Evolutionary conservation across 2,113 vertebrate species (phyloP), one percentile per base, ranked within the genome.

Genomic region (Picathartes gymnocephalus): DNA sequence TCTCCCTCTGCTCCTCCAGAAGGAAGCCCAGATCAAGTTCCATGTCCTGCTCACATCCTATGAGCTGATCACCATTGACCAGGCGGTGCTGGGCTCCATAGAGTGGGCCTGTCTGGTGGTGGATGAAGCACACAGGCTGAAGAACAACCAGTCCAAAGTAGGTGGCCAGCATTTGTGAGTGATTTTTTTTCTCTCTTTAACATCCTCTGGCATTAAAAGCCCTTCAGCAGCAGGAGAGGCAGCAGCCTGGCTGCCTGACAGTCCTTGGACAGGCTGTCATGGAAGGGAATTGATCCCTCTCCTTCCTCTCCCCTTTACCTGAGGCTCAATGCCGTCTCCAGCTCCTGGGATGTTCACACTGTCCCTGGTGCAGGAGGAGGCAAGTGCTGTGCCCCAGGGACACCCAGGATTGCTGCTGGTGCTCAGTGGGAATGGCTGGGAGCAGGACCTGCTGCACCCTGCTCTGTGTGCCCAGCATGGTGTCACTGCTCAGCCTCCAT

Each of bases 131-230:
- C 99, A 99, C 97, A 96, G 99, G 74, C 98, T 99, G 84, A 99
- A 99, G 97, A 99, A 99, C 98, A 99, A 99, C 97, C 99, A 99
- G 81, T 99, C 99, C 74, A 99, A 99, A 98, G 99, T 99, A 98
- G 88, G 95, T 87, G 17, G 23, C 53, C 23, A 61, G 9, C 0
- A 1, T 56, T 62, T 31, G 31, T 15, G 35, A 37, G 40, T 3
- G 8, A 15, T n/a, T 81, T 53, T 50, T 50, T 76, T 64, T 21
- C 30, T 74, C 48, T 61, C 47, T 82, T 61, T 65, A 57, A 48
- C 15, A 8, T 68, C 45, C 25, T 57, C 21, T 37, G 39, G n/a
- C 28, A 13, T 74, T 78, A 57, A 28, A 60, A 92, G 6, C 48
- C 47, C 27, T 83, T 72, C 42, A 57, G 11, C 6, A 33, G 44